Base-by-base conservation (phyloP, 2,797 vertebrate genomes). In the Notamacropus eugenii region DNA sequence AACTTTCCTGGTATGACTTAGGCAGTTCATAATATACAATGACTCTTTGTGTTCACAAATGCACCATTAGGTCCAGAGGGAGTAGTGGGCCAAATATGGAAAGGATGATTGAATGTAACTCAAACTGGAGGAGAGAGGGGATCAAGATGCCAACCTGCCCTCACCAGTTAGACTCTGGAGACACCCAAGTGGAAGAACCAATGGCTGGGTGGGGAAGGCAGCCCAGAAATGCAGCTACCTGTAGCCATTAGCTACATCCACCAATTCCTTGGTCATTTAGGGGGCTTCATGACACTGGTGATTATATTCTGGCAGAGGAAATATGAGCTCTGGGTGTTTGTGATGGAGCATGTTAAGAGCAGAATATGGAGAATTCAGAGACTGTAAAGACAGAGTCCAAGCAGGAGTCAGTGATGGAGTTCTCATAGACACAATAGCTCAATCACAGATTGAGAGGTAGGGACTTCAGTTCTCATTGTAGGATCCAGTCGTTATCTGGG, bases 21-120 rank as follows among this genome's bases (percentile, higher is more conserved):
- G 34, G 56, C 3, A 46, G 55, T 95, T 94, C 0, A 29, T 50
- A 52, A 90, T 87, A 87, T 12, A 46, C 40, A 50, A 22, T 40
- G 1, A 9, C 9, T 56, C 54, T 2, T 34, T 28, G 1, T 29
- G 74, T 27, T 62, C 29, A 58, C 55, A 46, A n/a, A 90, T 58
- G 34, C n/a, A 82, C 29, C 62, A 34, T 92, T 95, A 74, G 58
- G 52, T 92, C n/a, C 58, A 91, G 34, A 52, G 24, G 5, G 55
- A 54, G 52, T 46, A 95, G 34, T 28, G 22, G 56, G 34, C 54
- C 24, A 34, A 14, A 14, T 28, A 59, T 96, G 94, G 58, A 95
- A 95, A 82, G 8, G 40, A 91, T 92, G 91, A 94, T 10, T 93
- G 34, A 16, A 91, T 91, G 46, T 91, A 58, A 56, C 54, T 82